Evolutionary conservation across 1,140 invertebrate genomes (phyloP).

Genomic region (Wasmannia auropunctata): DNA sequence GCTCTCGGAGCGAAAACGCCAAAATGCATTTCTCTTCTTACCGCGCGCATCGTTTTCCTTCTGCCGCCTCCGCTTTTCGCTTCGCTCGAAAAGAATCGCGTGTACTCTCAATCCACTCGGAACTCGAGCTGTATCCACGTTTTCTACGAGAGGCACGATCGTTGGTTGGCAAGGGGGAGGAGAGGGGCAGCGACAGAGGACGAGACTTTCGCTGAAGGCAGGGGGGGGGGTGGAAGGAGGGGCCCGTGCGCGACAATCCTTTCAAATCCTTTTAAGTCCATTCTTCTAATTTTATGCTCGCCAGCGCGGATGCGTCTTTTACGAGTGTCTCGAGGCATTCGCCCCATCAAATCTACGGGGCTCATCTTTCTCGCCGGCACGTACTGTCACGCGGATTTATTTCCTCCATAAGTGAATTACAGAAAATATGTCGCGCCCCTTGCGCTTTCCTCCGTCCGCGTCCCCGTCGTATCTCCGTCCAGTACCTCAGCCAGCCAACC

Average conservation of each 20-base stretch:
- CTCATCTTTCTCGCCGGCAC: slow-evolving; percentile 58
- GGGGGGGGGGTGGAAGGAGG: background rate
- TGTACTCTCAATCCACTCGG: slow-evolving; percentile 65
- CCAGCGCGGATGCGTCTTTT: slow-evolving; percentile 70
- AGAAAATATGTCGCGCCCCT: slow-evolving; percentile 41
- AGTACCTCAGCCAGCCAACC: background rate
- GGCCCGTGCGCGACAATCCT: slow-evolving; percentile 73
- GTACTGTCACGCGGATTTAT: slow-evolving; percentile 66
- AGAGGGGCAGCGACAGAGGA: background rate
- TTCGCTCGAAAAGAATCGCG: slow-evolving; percentile 6
- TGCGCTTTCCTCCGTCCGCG: background rate
- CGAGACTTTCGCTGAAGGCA: slow-evolving; percentile 59
- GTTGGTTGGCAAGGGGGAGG: background rate
- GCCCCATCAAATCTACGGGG: slow-evolving; percentile 67
- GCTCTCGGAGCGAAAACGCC: slow-evolving; percentile 15
- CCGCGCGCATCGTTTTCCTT: background rate
- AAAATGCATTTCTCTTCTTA: slow-evolving; percentile 62
- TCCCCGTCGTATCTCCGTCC: background rate
- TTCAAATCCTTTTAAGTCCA: slow-evolving; percentile 79
- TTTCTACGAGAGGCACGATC: slow-evolving; percentile 31
- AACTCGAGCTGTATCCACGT: slow-evolving; percentile 45
- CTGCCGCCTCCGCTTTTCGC: background rate
- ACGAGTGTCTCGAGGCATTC: slow-evolving; percentile 70
- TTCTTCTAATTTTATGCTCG: slow-evolving; percentile 80
- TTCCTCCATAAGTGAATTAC: slow-evolving; percentile 64